Evolutionary conservation across 2,888 invertebrate species (phyloP).

Genomic region (Loripinus fragilis): DNA sequence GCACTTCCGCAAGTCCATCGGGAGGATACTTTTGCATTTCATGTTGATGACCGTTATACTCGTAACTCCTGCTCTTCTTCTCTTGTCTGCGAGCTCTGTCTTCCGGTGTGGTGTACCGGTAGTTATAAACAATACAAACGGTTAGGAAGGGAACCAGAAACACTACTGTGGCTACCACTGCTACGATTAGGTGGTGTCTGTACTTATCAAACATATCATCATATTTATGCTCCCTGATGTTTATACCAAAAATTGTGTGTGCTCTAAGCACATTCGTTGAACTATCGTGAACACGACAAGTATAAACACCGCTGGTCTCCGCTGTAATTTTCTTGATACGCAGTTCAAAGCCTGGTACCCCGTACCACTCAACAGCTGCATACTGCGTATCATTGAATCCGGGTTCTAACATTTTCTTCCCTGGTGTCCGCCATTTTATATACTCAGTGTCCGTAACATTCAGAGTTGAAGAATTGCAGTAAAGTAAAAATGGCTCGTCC

Average conservation of each 20-base stretch:
- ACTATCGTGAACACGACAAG: constrained; percentile 53
- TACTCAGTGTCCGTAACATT: constrained; percentile 25
- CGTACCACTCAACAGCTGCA: not conserved
- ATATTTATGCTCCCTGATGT: constrained; percentile 46
- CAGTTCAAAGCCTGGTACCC: constrained; percentile 23
- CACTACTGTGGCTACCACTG: constrained; percentile 60
- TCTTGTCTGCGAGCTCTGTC: not conserved
- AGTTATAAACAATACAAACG: constrained; percentile 52
- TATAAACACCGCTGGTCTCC: constrained; percentile 59
- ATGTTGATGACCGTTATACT: not conserved
- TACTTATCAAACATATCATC: constrained; percentile 52
- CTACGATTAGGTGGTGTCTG: constrained; percentile 59
- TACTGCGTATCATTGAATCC: constrained; percentile 17
- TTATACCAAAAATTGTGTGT: constrained; percentile 49
- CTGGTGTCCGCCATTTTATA: constrained; percentile 37
- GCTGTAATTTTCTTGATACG: constrained; percentile 51
- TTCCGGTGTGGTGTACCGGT: constrained; percentile 43
- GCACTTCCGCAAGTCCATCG: constrained; percentile 20
- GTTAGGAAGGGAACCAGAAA: constrained; percentile 56
- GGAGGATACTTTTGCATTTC: constrained; percentile 19
- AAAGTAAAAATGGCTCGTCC: constrained; percentile 43
- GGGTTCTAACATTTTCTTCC: not conserved
- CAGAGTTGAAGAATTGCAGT: constrained; percentile 47
- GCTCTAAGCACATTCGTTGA: not conserved
- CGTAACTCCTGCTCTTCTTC: constrained; percentile 11